Conservation (phyloP, 2,888 invertebrate genomes). For the Argyresthia albistria region DNA sequence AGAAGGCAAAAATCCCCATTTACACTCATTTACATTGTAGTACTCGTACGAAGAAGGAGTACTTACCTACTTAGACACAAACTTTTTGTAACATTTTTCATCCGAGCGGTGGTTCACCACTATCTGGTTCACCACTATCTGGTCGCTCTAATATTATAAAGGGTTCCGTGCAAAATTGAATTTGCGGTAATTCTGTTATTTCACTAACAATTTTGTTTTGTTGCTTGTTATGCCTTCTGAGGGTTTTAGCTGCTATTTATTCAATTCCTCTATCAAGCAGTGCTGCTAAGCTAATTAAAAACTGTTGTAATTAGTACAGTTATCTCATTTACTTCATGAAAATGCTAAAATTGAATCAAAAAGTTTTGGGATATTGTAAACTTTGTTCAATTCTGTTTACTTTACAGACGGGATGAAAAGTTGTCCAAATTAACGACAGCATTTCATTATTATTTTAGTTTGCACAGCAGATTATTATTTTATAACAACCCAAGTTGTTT, state of each 20-base stretch:
- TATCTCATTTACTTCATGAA: slow-evolving; percentile 5
- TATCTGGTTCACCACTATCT: not conserved
- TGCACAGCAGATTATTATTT: no score
- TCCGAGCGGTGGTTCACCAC: no score
- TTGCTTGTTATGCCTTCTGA: not conserved
- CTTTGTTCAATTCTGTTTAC: not conserved
- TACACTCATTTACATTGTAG: no score
- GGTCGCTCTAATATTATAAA: slow-evolving; percentile 33
- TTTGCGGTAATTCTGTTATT: slow-evolving; percentile 59
- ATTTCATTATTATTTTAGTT: no score
- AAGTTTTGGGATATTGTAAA: not conserved
- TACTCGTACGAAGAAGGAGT: no score
- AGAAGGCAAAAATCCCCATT: no score
- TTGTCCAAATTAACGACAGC: no score
- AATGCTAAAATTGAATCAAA: not conserved
- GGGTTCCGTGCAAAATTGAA: slow-evolving; percentile 54
- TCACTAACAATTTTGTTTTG: not conserved
- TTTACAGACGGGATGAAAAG: not conserved
- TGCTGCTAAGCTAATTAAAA: slow-evolving; percentile 17
- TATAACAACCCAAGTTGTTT: no score
- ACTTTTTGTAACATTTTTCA: no score
- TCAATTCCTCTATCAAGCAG: slow-evolving; percentile 11
- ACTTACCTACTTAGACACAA: no score
- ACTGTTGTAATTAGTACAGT: slow-evolving; percentile 31
- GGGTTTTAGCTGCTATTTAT: not conserved